These are phyloP conservation scores for Metallyticus violacea DNA, from an alignment of 2,888 invertebrate species.

Conservation along the genomic window DNA sequence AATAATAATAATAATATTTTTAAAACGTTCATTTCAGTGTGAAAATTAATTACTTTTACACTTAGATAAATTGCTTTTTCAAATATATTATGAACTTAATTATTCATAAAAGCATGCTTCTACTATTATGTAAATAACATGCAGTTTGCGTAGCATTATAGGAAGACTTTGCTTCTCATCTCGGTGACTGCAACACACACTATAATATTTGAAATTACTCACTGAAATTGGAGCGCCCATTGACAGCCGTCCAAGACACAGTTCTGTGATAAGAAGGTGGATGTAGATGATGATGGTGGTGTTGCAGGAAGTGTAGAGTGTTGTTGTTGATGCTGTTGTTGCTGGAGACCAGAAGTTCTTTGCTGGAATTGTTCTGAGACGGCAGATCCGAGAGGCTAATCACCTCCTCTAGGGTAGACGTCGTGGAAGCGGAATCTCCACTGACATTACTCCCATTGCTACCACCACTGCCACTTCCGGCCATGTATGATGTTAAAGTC, in stretches of 20 bases:
- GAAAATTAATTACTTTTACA: too few relatives aligned
- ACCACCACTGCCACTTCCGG: not conserved
- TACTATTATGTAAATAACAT: too few relatives aligned
- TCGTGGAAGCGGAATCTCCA: not conserved
- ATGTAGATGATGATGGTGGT: not conserved
- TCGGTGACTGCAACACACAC: too few relatives aligned
- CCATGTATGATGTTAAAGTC: not conserved
- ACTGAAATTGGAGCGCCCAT: not conserved
- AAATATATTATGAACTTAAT: too few relatives aligned
- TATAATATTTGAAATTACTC: too few relatives aligned
- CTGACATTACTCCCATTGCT: not conserved
- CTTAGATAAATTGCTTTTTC: too few relatives aligned
- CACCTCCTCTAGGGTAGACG: not conserved
- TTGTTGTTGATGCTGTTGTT: conserved; percentile 1
- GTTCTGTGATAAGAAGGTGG: not conserved
- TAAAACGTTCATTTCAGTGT: too few relatives aligned
- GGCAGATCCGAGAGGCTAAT: not conserved
- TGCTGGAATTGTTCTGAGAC: not conserved
- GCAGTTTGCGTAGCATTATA: too few relatives aligned
- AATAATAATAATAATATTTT: too few relatives aligned
- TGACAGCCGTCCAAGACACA: not conserved
- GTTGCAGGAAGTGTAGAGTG: not conserved
- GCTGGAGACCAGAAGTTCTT: not conserved
- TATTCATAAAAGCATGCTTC: too few relatives aligned
- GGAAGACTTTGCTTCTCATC: too few relatives aligned